phyloP scores from a whole-genome alignment of 1,140 invertebrate genomes.

The Drosophila saltans region DNA sequence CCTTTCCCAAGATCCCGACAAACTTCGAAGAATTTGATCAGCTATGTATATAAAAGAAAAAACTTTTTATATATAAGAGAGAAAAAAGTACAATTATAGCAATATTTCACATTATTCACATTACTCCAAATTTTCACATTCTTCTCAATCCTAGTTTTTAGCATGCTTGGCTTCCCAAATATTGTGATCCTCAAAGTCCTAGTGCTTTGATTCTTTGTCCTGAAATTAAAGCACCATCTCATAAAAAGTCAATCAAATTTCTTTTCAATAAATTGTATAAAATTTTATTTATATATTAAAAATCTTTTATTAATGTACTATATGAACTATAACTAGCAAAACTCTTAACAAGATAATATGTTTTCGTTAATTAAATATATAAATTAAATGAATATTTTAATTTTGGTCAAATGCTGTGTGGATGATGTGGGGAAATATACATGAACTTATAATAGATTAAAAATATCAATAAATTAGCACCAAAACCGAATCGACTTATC shows the following conservation, averaged over 20 bases:
- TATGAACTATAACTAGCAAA: slow-evolving; percentile 32
- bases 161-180: too few species aligned
- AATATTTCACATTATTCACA: too few species aligned
- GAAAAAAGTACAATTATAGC: too few species aligned
- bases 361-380: slow-evolving; percentile 22
- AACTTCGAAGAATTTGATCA: too few species aligned
- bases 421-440: slow-evolving; percentile 54
- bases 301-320: slow-evolving; percentile 39
- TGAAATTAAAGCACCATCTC: too few species aligned
- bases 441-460: slow-evolving; percentile 50
- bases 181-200: too few species aligned
- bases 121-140: too few species aligned
- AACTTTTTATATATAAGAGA: too few species aligned
- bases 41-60: too few species aligned
- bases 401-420: slow-evolving; percentile 74
- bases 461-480: slow-evolving; percentile 56
- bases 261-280: slow-evolving; percentile 26
- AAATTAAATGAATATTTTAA: slow-evolving; percentile 34
- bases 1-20: too few species aligned
- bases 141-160: too few species aligned
- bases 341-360: slow-evolving; percentile 44
- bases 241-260: slow-evolving; percentile 14
- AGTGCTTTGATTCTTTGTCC: too few species aligned
- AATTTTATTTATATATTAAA: slow-evolving; percentile 62
- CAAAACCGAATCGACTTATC: slow-evolving; percentile 68